Evolutionary conservation across 2,797 vertebrate species (phyloP), one percentile per base, ranked within the genome.

Genomic region (Bradypus variegatus): DNA sequence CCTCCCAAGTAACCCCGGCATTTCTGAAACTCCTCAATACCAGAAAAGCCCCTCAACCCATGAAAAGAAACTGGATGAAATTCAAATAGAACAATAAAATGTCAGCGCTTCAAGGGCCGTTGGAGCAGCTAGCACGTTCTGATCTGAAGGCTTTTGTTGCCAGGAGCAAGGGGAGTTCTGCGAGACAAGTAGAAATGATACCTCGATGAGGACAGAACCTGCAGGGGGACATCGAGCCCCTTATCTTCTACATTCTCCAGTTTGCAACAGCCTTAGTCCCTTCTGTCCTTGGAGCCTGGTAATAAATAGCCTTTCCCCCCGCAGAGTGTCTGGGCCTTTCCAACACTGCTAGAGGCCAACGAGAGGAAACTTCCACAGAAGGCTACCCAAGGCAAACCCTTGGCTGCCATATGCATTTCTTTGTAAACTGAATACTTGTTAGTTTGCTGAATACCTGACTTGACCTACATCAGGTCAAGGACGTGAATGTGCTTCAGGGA

Each of bases 61-160:
- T 82, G 83, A 78, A 93, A 90, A 91, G 67, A 86, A 80, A 50
- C 33, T 94, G 91, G 87, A 86, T 91, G 84, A 91, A 67, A 94
- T 87, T 92, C 93, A 94, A 91, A 83, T 80, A 83, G 45, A 86
- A 83, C 27, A 76, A 92, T 88, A 88, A 90, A 88, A 86, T 72
- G 4, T 83, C 81, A 77, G 76, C 8, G 9, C 29, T 90, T 94
- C 91, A 94, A 93, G 79, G 33, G 67, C 62, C 87, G 80, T 93
- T 80, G 36, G 84, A 90, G 73, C 72, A 12, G 73, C 55, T 79
- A 89, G 8, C 86, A 91, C 91, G 92, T 94, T 93, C 81, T 94
- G 38, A 33, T 94, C 75, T 92, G 84, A 94, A 92, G 89, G 81
- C 50, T 77, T 14, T 86, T 82, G 50, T 81, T 92, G 72, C 88